Percentiles rank a stretch among this genome's conserved stretches.
These are phyloP conservation scores for Catharus bicknelli DNA, from an alignment of 2,113 vertebrate genomes.

Conservation along the genomic window DNA sequence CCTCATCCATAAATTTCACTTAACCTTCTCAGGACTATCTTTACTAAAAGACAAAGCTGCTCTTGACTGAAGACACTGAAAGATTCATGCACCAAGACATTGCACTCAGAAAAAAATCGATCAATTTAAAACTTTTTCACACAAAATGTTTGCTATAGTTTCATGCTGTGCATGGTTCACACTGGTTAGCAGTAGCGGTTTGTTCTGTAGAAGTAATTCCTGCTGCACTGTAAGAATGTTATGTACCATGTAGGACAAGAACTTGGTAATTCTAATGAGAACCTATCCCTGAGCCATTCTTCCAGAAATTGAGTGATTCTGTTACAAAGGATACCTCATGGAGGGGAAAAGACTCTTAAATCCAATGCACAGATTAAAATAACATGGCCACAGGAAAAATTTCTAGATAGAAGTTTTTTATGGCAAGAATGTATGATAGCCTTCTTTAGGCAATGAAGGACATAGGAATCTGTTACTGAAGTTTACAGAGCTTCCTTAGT, in stretches of 20 bases:
- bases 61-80: constrained; percentile 34
- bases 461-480: background rate
- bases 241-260: background rate
- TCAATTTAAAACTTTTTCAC: constrained; percentile 14
- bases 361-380: constrained; percentile 56
- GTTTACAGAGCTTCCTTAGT: constrained; percentile 12
- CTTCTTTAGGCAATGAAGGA: constrained; percentile 15
- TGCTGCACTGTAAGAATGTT: background rate
- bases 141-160: background rate
- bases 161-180: background rate
- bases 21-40: constrained; percentile 62
- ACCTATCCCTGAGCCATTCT: constrained; percentile 33
- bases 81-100: background rate
- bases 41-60: constrained; percentile 54
- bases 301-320: constrained; percentile 49
- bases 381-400: constrained; percentile 27
- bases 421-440: constrained; percentile 15
- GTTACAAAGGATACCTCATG: constrained; percentile 38
- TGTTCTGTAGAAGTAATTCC: background rate
- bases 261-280: constrained; percentile 22
- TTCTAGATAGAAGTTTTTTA: constrained; percentile 43
- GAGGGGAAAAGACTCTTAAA: constrained; percentile 32
- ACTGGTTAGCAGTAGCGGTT: background rate
- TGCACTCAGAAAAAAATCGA: constrained; percentile 14
- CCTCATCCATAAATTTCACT: constrained; percentile 63